Evolutionary conservation across 2,888 invertebrate genomes (phyloP).

Genomic region (Synanthedon vespiformis): DNA sequence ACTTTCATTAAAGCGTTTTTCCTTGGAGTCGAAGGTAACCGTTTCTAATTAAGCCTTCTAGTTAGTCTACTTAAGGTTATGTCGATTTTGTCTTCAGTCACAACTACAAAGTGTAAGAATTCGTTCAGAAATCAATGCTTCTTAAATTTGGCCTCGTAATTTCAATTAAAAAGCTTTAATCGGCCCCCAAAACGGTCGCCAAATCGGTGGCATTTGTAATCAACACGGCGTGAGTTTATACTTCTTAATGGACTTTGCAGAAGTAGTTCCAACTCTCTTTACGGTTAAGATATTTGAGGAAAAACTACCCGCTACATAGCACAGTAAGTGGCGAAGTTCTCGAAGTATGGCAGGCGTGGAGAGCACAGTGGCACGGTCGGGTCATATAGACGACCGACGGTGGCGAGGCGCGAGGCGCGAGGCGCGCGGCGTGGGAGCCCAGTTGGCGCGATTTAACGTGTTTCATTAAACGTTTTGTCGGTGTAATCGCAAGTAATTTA

Average conservation of each 20-base stretch:
- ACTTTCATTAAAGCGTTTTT: conserved; percentile 2
- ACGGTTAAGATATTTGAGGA: conserved; percentile 68
- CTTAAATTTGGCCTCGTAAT: conserved; percentile 34
- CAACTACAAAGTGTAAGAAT: not conserved
- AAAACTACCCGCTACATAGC: conserved; percentile 62
- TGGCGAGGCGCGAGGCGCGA: conserved; percentile 18
- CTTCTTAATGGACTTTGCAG: conserved; percentile 66
- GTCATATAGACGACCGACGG: conserved; percentile 14
- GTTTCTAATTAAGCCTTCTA: conserved; percentile 3
- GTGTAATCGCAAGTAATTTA: conserved; percentile 71
- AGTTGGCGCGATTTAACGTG: conserved; percentile 66
- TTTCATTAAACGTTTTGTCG: conserved; percentile 70
- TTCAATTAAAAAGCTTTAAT: conserved; percentile 62
- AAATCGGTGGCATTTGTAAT: conserved; percentile 63
- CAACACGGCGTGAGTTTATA: conserved; percentile 59
- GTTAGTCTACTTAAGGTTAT: conserved; percentile 2
- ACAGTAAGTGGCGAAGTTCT: conserved; percentile 60
- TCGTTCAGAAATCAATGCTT: conserved; percentile 15
- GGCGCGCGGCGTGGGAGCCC: conserved; percentile 29
- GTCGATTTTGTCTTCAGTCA: conserved; percentile 3
- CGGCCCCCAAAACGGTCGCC: conserved; percentile 49
- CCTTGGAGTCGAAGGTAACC: not conserved
- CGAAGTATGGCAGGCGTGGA: conserved; percentile 42
- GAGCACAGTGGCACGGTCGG: conserved; percentile 10
- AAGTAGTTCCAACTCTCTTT: conserved; percentile 68